Evolutionary conservation across 2,888 invertebrate species (phyloP).

Genomic region (Cyaniris semiargus): DNA sequence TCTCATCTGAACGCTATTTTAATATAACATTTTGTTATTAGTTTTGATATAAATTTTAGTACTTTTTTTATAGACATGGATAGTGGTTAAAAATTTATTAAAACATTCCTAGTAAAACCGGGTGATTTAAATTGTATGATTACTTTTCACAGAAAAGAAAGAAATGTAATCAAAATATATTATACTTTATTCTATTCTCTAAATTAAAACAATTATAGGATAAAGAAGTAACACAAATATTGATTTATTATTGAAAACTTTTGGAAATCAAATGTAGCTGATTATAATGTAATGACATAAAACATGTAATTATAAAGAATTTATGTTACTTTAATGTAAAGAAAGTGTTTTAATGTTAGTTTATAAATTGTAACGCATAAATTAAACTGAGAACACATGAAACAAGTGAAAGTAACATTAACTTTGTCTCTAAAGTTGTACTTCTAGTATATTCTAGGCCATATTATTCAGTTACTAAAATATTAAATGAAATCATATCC

Average conservation of each 20-base stretch:
- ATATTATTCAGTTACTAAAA: neutral
- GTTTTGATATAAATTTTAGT: neutral
- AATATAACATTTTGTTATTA: neutral
- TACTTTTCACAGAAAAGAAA: too few relatives aligned
- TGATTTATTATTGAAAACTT: neutral
- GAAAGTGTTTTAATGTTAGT: slow-evolving; percentile 4
- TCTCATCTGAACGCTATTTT: neutral
- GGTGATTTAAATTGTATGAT: neutral
- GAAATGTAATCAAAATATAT: too few relatives aligned
- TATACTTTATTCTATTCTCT: too few relatives aligned
- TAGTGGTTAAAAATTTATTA: too few relatives aligned
- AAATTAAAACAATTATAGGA: neutral
- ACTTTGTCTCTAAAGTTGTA: neutral
- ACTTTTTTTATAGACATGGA: neutral
- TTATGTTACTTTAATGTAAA: neutral
- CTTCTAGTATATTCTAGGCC: neutral
- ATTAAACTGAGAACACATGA: neutral
- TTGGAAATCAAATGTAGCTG: neutral
- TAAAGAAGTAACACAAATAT: neutral
- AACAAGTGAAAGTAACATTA: slow-evolving; percentile 23
- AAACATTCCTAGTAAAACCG: too few relatives aligned
- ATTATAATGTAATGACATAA: neutral
- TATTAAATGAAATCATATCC: neutral
- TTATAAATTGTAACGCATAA: neutral
- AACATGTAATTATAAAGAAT: neutral